Percentiles rank a stretch among this genome's conserved stretches.
phyloP scores from a whole-genome alignment of 1,140 invertebrate genomes.

The Ephestia elutella region DNA sequence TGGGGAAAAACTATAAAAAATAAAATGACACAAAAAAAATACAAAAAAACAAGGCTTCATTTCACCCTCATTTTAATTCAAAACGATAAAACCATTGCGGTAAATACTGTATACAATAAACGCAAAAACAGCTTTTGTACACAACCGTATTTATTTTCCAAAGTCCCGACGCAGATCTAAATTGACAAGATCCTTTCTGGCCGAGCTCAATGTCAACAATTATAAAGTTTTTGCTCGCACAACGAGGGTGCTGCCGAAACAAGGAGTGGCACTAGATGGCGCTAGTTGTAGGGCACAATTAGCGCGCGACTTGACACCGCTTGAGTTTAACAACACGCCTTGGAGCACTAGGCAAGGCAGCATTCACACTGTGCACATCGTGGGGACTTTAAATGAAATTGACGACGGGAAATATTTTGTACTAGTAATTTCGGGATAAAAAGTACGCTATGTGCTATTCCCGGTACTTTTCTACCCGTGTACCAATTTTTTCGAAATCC shows the following conservation, averaged over 20 bases:
- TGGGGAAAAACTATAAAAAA: no score
- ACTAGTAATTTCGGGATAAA: no score
- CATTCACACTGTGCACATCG: slow-evolving; percentile 40
- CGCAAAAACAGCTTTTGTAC: neutral
- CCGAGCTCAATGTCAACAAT: slow-evolving; percentile 64
- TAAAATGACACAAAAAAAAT: no score
- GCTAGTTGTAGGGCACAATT: slow-evolving; percentile 58
- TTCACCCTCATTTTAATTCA: no score
- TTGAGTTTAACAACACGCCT: slow-evolving; percentile 68
- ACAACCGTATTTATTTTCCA: neutral
- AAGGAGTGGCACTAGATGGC: slow-evolving; percentile 56
- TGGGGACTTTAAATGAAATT: slow-evolving; percentile 26
- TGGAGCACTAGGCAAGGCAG: slow-evolving; percentile 57
- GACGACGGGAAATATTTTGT: neutral
- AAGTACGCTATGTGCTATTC: no score
- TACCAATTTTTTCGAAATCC: no score
- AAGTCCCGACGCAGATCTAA: neutral
- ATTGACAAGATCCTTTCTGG: slow-evolving; percentile 1
- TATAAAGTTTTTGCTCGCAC: slow-evolving; percentile 50
- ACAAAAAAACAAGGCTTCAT: no score
- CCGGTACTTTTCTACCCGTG: no score
- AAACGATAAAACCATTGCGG: no score
- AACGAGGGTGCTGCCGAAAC: slow-evolving; percentile 48
- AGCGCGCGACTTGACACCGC: slow-evolving; percentile 67
- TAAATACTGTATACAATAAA: no score